A percentile compares a stretch with the other conserved stretches of the same genome.
These are phyloP conservation scores for Hucho hucho DNA, from an alignment of 2,113 vertebrate genomes.

Conservation along the genomic window DNA sequence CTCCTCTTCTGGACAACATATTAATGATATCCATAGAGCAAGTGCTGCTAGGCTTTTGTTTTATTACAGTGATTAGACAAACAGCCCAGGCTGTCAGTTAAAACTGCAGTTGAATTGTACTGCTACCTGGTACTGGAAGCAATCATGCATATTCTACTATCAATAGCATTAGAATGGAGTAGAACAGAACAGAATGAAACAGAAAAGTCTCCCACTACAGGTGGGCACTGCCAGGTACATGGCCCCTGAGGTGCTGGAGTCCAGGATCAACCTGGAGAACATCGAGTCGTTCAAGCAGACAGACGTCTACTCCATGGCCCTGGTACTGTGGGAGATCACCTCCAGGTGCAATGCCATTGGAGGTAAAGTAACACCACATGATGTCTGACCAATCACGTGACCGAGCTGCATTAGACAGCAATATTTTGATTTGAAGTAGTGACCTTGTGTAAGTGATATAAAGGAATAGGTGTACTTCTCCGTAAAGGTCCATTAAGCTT, in stretches of 20 bases:
- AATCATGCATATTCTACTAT: conserved; percentile 5
- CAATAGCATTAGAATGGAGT: too few species aligned
- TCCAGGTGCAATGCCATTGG: conserved; percentile 90
- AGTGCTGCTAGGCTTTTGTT: conserved; percentile 26
- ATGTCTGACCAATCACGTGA: not conserved
- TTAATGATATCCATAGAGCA: conserved; percentile 24
- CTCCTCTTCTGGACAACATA: conserved; percentile 6
- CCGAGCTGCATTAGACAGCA: conserved; percentile 19
- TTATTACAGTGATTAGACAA: conserved; percentile 27
- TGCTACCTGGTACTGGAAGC: conserved; percentile 27
- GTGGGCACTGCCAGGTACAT: conserved; percentile 98
- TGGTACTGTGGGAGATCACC: conserved; percentile 97
- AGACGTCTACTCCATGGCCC: conserved; percentile 96
- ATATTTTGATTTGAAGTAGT: conserved; percentile 43
- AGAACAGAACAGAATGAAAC: conserved; percentile 21
- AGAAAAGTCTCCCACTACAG: conserved; percentile 56
- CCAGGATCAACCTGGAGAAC: conserved; percentile 96
- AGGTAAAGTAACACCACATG: conserved; percentile 71
- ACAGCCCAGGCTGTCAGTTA: not conserved
- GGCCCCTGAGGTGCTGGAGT: conserved; percentile 97
- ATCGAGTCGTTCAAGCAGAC: conserved; percentile 98
- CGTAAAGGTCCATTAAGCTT: not conserved
- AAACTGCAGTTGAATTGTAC: not conserved
- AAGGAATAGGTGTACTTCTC: not conserved
- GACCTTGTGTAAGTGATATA: conserved; percentile 9